These are phyloP conservation scores for Tragelaphus imberbis DNA, from an alignment of 2,113 vertebrate genomes.

Conservation along the genomic window DNA sequence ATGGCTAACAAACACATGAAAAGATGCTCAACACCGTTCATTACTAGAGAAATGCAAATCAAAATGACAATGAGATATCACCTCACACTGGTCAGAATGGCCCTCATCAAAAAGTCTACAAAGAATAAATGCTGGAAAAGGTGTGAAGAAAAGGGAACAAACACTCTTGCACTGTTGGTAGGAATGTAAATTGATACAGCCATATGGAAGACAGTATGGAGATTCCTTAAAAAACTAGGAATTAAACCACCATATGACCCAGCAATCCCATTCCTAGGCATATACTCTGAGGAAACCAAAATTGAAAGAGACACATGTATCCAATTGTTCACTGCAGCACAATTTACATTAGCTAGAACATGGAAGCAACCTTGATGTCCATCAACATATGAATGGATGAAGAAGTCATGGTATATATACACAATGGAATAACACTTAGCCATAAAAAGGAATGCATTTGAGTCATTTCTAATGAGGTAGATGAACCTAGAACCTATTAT, in stretches of 20 bases:
- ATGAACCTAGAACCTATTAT: background rate
- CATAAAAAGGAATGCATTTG: background rate
- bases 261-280: background rate
- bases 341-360: background rate
- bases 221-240: background rate
- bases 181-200: background rate
- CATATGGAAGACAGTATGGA: background rate
- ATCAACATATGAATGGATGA: background rate
- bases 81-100: background rate
- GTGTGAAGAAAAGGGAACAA: background rate
- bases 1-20: background rate
- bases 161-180: background rate
- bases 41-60: background rate
- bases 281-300: background rate
- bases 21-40: background rate
- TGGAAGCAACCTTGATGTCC: background rate
- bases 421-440: background rate
- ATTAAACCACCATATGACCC: background rate
- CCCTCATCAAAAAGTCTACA: background rate
- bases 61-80: background rate
- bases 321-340: background rate
- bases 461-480: background rate
- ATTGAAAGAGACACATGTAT: background rate
- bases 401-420: background rate
- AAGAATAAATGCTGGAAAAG: background rate